Evolutionary conservation across 2,797 vertebrate genomes (phyloP), one percentile per base, ranked within the genome.

Genomic region (Borostomias antarcticus): DNA sequence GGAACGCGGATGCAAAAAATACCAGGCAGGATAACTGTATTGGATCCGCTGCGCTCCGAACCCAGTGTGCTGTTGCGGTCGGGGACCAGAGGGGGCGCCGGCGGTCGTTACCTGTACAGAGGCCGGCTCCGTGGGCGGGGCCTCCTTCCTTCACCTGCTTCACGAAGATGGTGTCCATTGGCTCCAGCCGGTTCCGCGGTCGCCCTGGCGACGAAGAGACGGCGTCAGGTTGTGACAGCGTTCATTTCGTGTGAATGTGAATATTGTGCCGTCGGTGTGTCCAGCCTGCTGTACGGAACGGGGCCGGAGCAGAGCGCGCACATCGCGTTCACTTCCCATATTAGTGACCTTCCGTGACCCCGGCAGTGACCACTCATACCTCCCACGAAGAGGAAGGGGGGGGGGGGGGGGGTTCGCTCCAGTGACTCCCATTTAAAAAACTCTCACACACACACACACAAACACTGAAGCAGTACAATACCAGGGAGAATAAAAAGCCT

Each of bases 81-180:
- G 23, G 47, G 47, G 19, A n/a, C 19, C n/a, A 32, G 17, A 5
- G 7, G 13, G 28, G 13, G 11, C n/a, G n/a, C n/a, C n/a, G n/a
- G 32, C 5, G 1, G 40, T 47, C 7, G 13, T 81, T 85, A 99
- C 98, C 98, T 95, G 96, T 99, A 85, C 95, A 97, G 65, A 99
- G 89, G 58, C 98, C 97, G 71, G 96, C 96, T 83, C 92, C 94
- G 62, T 95, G 93, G 52, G 95, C 96, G 53, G 96, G 95, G 26
- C 96, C 96, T 23, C 95, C 95, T 86, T 98, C 96, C 77, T 96
- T 99, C 68, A 99, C 97, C 82, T 99, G 96, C 72, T 99, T 99
- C 75, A 99, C 97, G 1, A 99, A 99, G 86, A 99, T 99, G 73
- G 98, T 99, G 75, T 99, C 98, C 97, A 99, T 98, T 0, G 96